Conservation (phyloP, 92 coral and sea anemone species). For the Porites divaricata region DNA sequence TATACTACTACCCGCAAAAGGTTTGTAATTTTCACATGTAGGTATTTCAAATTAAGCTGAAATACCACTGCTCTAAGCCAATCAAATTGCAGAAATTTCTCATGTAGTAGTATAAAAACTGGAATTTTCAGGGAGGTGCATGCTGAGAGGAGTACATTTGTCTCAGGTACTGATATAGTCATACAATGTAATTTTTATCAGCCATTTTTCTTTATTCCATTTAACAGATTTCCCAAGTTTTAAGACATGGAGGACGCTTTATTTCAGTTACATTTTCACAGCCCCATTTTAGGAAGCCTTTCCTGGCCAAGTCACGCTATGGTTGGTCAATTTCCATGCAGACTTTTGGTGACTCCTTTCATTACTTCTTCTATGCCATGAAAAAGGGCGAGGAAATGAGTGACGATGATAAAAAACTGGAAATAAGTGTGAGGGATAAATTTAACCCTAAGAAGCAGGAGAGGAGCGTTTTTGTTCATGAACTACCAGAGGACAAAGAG, state of each 20-base stretch:
- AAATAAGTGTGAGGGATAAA: conserved; percentile 11
- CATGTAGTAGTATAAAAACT: too few relatives aligned
- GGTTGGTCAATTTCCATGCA: conserved; percentile 64
- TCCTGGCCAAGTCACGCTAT: conserved; percentile 64
- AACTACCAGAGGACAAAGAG: conserved; percentile 31
- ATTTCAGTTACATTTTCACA: conserved; percentile 74
- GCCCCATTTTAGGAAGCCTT: conserved; percentile 77
- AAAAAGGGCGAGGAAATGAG: conserved; percentile 64
- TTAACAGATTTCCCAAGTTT: conserved; percentile 60
- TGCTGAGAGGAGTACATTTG: too few relatives aligned
- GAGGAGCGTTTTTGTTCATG: background rate
- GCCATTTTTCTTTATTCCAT: background rate
- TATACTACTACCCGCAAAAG: too few relatives aligned
- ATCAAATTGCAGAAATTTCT: too few relatives aligned
- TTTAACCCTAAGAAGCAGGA: background rate
- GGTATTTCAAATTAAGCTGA: too few relatives aligned
- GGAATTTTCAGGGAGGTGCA: too few relatives aligned
- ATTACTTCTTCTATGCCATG: conserved; percentile 73
- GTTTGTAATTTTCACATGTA: too few relatives aligned
- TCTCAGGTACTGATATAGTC: too few relatives aligned
- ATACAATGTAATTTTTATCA: too few relatives aligned
- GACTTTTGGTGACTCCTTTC: conserved; percentile 71
- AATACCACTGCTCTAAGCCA: too few relatives aligned
- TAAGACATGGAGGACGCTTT: conserved; percentile 57
- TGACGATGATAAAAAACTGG: conserved; percentile 57